Conservation (phyloP, 2,797 vertebrate genomes). For the Pangasius djambal region DNA sequence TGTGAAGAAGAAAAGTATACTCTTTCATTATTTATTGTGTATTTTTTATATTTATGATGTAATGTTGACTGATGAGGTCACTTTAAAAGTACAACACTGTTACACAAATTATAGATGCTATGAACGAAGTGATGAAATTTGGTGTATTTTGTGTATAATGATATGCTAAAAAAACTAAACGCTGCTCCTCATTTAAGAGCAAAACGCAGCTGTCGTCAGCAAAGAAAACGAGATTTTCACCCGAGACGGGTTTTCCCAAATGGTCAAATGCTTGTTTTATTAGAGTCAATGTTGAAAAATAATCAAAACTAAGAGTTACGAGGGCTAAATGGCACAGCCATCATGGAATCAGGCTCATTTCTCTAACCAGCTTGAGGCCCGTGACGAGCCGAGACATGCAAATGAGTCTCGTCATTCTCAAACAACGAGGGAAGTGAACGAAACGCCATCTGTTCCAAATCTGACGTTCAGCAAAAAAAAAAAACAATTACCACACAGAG, state of each 20-base stretch:
- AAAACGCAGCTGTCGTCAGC: neutral
- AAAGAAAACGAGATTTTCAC: neutral
- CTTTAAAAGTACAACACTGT: neutral
- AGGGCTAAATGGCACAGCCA: neutral
- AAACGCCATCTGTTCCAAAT: constrained; percentile 36
- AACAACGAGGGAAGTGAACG: neutral
- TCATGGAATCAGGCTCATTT: neutral
- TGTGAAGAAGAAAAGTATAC: neutral
- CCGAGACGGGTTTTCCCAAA: neutral
- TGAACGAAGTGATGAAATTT: neutral
- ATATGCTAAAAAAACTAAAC: neutral
- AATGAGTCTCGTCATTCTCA: constrained; percentile 2
- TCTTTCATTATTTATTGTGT: neutral
- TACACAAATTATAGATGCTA: neutral
- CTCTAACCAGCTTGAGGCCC: neutral
- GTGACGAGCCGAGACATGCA: constrained; percentile 6
- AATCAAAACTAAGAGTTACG: neutral
- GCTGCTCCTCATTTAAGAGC: neutral
- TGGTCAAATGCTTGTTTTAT: neutral
- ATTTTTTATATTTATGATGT: neutral
- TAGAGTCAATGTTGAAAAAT: neutral
- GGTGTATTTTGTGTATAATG: neutral
- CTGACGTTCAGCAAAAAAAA: neutral
- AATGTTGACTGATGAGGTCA: neutral
- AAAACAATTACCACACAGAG: constrained; percentile 23